phyloP scores from a whole-genome alignment of 1,140 invertebrate genomes.

The Chelonus insularis region DNA sequence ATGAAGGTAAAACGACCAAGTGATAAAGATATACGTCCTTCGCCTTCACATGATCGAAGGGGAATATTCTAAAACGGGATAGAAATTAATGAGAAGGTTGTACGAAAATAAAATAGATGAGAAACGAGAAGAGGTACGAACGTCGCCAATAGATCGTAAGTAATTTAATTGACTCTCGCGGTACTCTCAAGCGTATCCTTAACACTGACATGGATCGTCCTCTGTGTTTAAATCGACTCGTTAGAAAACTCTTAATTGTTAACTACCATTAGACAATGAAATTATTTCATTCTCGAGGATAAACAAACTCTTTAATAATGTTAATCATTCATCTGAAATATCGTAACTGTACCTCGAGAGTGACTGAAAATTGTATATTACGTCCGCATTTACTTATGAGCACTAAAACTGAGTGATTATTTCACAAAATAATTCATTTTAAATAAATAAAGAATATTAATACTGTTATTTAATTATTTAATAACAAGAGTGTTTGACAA shows the following conservation, averaged over 20 bases:
- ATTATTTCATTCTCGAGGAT: constrained; percentile 6
- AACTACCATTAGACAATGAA: neutral
- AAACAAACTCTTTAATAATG: constrained; percentile 6
- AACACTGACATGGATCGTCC: neutral
- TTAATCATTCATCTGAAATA: neutral
- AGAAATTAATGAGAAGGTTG: constrained; percentile 13
- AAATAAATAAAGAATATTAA: too few relatives aligned
- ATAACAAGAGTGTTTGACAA: too few relatives aligned
- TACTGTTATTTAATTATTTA: too few relatives aligned
- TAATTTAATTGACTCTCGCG: constrained; percentile 11
- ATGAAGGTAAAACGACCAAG: too few relatives aligned
- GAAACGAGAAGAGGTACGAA: neutral
- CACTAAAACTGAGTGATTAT: too few relatives aligned
- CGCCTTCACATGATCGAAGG: neutral
- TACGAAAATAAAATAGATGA: constrained; percentile 19
- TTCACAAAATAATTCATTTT: too few relatives aligned
- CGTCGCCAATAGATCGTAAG: constrained; percentile 8
- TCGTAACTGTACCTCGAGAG: neutral
- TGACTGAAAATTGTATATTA: neutral
- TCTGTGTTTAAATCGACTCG: neutral
- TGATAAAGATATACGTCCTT: too few relatives aligned
- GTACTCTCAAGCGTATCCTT: neutral
- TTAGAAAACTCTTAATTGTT: constrained; percentile 3
- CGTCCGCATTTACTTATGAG: too few relatives aligned
- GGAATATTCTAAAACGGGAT: constrained; percentile 16